These are phyloP conservation scores for Murina feae DNA, from an alignment of 2,113 vertebrate genomes.

Conservation along the genomic window DNA sequence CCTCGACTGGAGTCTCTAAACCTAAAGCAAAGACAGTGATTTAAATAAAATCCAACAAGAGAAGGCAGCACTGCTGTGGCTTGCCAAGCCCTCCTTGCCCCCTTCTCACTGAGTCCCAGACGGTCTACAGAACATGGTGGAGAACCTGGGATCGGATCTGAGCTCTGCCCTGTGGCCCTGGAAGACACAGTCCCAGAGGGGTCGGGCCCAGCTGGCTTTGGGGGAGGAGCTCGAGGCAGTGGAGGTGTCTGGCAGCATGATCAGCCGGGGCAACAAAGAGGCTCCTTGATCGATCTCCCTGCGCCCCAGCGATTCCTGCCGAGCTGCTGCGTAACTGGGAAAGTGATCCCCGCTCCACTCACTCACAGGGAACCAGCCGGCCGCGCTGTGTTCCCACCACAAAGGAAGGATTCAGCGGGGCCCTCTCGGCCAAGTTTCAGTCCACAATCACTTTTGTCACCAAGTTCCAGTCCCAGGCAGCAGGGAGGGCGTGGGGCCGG, in stretches of 20 bases:
- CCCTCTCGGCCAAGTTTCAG: background rate
- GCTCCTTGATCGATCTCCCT: background rate
- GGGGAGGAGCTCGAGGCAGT: background rate
- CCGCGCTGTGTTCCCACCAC: background rate
- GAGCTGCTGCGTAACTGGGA: background rate
- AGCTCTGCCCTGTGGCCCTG: background rate
- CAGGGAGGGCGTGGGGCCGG: background rate
- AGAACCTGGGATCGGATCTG: background rate
- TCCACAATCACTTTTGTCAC: background rate
- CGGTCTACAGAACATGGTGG: background rate
- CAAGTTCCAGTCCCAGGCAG: background rate
- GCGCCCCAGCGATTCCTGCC: background rate
- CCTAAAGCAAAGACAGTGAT: background rate
- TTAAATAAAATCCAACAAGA: background rate
- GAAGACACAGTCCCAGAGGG: background rate
- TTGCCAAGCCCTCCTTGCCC: no score
- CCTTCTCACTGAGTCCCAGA: background rate
- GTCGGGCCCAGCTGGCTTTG: background rate
- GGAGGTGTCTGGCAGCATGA: background rate
- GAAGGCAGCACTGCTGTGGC: background rate
- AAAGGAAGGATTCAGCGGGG: slow-evolving; percentile 17
- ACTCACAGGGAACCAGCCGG: background rate
- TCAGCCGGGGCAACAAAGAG: background rate
- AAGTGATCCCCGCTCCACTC: background rate
- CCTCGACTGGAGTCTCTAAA: background rate